A percentile compares a stretch with the other conserved stretches of the same genome.
phyloP scores from a whole-genome alignment of 2,797 vertebrate species.

The Poeciliopsis paucimaculata region DNA sequence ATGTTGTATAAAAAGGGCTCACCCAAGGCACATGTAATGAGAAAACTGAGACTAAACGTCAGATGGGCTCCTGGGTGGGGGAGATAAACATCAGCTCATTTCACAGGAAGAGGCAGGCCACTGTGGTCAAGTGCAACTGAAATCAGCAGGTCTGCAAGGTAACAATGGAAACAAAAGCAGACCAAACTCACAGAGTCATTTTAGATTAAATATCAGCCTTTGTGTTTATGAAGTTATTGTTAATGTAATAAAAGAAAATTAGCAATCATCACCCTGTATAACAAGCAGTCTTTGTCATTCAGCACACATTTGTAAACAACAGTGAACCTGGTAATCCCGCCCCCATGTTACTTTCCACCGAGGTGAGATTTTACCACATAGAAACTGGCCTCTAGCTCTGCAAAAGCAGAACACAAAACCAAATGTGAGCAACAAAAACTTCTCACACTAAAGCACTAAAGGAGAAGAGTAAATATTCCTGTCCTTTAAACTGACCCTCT shows the following conservation, averaged over 20 bases:
- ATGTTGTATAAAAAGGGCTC: not conserved
- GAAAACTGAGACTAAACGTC: not conserved
- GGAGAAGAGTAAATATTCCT: not conserved
- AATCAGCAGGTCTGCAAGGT: not conserved
- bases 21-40: not conserved
- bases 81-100: not conserved
- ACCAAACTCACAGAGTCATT: not conserved
- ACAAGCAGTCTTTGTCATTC: no score
- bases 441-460: not conserved
- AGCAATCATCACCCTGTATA: no score
- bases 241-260: not conserved
- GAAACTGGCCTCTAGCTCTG: not conserved
- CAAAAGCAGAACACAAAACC: not conserved
- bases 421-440: not conserved
- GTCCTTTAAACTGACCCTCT: not conserved
- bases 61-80: not conserved
- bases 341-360: not conserved
- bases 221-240: not conserved
- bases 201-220: not conserved
- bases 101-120: conserved; percentile 2
- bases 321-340: not conserved
- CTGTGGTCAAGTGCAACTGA: not conserved
- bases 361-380: not conserved
- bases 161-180: not conserved
- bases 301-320: no score